phyloP scores from a whole-genome alignment of 2,888 invertebrate species.

The Sinodicranocentrus sp. region DNA sequence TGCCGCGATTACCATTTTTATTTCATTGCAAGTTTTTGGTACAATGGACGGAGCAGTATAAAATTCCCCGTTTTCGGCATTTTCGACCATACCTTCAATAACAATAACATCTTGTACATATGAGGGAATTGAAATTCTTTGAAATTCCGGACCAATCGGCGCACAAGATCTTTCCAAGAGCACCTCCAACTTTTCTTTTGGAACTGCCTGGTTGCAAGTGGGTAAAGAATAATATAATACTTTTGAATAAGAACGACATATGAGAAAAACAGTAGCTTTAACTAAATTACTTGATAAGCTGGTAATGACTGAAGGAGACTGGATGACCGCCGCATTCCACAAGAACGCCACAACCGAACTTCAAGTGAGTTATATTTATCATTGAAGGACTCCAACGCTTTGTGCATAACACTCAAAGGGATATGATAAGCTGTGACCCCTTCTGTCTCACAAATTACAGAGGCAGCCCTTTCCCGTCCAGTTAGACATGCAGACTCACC shows the following conservation, averaged over 20 bases:
- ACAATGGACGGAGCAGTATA: conserved; percentile 82
- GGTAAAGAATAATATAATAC: not conserved
- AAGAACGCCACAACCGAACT: conserved; percentile 83
- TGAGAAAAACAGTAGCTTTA: no score
- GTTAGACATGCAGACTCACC: conserved; percentile 83
- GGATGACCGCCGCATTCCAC: conserved; percentile 81
- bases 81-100: conserved; percentile 82
- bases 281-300: conserved; percentile 21
- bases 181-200: conserved; percentile 81
- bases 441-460: conserved; percentile 81
- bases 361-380: conserved; percentile 80
- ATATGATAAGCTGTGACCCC: conserved; percentile 80
- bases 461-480: conserved; percentile 81
- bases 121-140: conserved; percentile 81
- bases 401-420: conserved; percentile 74
- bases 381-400: conserved; percentile 77
- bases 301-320: conserved; percentile 81
- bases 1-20: conserved; percentile 79
- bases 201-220: conserved; percentile 79
- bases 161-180: conserved; percentile 82
- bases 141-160: conserved; percentile 80
- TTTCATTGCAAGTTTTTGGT: conserved; percentile 79
- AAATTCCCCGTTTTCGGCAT: conserved; percentile 80
- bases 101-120: conserved; percentile 82
- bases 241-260: not conserved